Evolutionary conservation across 2,113 vertebrate species (phyloP), one percentile per base, ranked within the genome.

Genomic region (Rhinoderma darwinii): DNA sequence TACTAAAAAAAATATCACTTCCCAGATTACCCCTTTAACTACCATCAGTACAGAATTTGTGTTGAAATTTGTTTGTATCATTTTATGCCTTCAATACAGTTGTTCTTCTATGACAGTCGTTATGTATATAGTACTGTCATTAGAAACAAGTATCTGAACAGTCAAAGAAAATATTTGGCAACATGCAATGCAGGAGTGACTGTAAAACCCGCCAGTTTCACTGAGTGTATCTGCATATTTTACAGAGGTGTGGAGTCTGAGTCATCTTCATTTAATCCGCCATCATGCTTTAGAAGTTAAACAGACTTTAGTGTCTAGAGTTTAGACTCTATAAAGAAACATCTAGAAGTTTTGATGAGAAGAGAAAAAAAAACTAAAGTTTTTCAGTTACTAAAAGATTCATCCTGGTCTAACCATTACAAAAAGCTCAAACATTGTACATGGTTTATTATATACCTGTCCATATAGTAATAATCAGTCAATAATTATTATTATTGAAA

Each of bases 151-250:
- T 44, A 63, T 82, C 15, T 25, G 27, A 78, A 12, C 30, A 41
- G 25, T 30, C 61, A n/a, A 61, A 27, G 41, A 11, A 82, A 82
- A 32, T 63, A 66, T 82, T 82, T 82, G 59, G 79, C 79, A 82
- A 66, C 5, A 59, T 63, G 25, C 56, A 41, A 88, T 84, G 39
- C 77, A 73, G 88, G 89, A 86, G 2, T 0, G 82, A 68, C 66
- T 92, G 75, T 54, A 89, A 88, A 90, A 88, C 74, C 79, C 86
- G 50, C 86, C 75, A 54, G 54, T 43, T 75, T 90, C 35, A 79
- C 77, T 32, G 43, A 77, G 84, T 81, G 78, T 43, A 59, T 27
- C 17, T 88, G 74, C 84, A 82, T 89, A 74, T 89, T 90, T 91
- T 90, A 82, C 32, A 73, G 88, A 61, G 83, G 88, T 88, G 86